Evolutionary conservation across 2,113 vertebrate genomes (phyloP), one percentile per base, ranked within the genome.

Genomic region (Periophthalmodon schlosseri): DNA sequence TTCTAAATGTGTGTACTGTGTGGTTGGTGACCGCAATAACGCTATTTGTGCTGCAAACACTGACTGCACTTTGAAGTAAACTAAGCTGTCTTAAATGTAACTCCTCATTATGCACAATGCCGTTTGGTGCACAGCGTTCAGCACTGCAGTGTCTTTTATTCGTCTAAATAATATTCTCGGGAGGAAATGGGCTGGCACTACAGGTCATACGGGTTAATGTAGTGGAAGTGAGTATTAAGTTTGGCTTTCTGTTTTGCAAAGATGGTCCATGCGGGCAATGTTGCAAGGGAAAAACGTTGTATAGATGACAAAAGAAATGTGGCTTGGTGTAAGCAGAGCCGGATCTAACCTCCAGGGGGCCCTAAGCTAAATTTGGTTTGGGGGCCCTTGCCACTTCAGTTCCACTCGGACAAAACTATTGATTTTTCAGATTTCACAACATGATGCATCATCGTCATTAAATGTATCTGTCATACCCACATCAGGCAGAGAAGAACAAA

Each of bases 41-140:
- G 21, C 57, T 23, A 56, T 72, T 73, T 46, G 50, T 15, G 57
- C 70, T 80, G 33, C 12, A 63, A 72, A 46, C 49, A 2, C 60
- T 34, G 68, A 69, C 39, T 68, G 33, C 23, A 34, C 46, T 71
- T 84, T 72, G 21, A 72, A 81, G 34, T 78, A 72, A 64, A 73
- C 73, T 76, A 69, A 69, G 23, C 39, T 57, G 63, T 49, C 39
- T 75, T 52, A 60, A 70, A 74, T 47, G 36, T 56, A 57, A 64
- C 60, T 20, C 36, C 52, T 61, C 78, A 76, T 76, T 74, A 73
- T 78, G 68, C 50, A 81, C 79, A 75, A 63, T 24, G 50, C 44
- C 60, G 70, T 78, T 63, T 68, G 78, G 79, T 66, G 24, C 24
- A 10, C 14, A 61, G 57, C 13, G 4, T 15, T 24, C 57, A 24